These are phyloP conservation scores for Poicephalus meyeri DNA, from an alignment of 2,113 vertebrate species.

Conservation along the genomic window DNA sequence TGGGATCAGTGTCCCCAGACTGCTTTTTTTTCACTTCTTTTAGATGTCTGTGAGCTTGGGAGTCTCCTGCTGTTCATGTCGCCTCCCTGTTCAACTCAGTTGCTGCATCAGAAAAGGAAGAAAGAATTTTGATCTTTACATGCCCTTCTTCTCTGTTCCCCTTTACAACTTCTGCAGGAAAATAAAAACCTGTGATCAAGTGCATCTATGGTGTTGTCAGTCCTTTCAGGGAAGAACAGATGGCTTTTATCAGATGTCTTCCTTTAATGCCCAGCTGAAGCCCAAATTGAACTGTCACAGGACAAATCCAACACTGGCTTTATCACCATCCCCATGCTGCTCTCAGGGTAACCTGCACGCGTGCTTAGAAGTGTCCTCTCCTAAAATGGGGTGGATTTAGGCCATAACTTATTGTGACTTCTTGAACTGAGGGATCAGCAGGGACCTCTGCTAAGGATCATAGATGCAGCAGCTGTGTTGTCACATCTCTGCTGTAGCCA, in stretches of 20 bases:
- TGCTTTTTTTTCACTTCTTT: not conserved
- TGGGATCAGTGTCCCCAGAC: not conserved
- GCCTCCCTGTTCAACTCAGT: not conserved
- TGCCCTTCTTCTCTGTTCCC: not conserved
- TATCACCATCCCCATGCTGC: not conserved
- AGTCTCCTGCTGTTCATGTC: not conserved
- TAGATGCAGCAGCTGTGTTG: not conserved
- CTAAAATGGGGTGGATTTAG: not conserved
- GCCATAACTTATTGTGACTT: not conserved
- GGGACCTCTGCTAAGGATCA: not conserved
- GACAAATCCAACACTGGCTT: not conserved
- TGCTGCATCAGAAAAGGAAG: not conserved
- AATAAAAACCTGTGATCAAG: not conserved
- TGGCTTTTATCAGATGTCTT: not conserved
- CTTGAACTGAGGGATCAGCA: not conserved
- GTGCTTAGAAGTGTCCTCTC: not conserved
- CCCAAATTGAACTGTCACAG: not conserved
- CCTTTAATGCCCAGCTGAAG: not conserved
- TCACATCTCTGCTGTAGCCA: not conserved
- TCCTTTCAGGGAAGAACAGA: not conserved
- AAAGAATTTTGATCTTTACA: slow-evolving; percentile 9
- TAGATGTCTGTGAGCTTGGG: not conserved
- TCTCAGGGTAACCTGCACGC: not conserved
- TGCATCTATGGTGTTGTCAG: not conserved
- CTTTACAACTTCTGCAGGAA: not conserved